Conservation (phyloP, 2,888 invertebrate genomes). For the Anoplius nigerrimus region DNA sequence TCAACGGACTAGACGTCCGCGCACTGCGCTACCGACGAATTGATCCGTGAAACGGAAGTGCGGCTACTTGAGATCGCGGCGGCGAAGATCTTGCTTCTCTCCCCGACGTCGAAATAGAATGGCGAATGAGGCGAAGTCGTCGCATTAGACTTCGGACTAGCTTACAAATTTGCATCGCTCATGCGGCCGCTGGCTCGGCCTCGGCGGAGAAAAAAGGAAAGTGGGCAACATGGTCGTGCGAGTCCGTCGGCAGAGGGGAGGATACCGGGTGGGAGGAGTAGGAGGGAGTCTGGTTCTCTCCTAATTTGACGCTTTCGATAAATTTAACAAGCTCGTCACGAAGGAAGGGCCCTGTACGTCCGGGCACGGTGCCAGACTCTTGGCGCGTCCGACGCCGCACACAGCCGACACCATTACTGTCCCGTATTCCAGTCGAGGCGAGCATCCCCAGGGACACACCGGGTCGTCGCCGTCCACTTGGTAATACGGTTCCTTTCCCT, state of each 20-base stretch:
- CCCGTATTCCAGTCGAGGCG: slow-evolving; percentile 66
- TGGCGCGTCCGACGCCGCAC: slow-evolving; percentile 60
- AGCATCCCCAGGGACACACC: slow-evolving; percentile 59
- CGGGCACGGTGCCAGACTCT: slow-evolving; percentile 71
- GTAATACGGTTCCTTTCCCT: slow-evolving; percentile 62
- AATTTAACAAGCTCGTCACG: slow-evolving; percentile 75
- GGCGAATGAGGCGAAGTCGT: too few relatives aligned
- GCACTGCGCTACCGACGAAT: too few relatives aligned
- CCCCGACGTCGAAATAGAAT: too few relatives aligned
- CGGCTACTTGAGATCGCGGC: too few relatives aligned
- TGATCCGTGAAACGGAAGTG: too few relatives aligned
- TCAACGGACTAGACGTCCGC: not conserved
- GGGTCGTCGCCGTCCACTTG: slow-evolving; percentile 70
- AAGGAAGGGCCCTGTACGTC: slow-evolving; percentile 66
- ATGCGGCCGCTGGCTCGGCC: not conserved
- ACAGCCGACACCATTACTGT: slow-evolving; percentile 70
- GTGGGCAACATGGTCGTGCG: slow-evolving; percentile 21
- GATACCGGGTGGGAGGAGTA: slow-evolving; percentile 12
- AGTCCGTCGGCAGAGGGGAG: slow-evolving; percentile 6
- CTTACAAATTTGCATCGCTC: too few relatives aligned
- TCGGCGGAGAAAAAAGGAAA: not conserved
- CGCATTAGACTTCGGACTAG: too few relatives aligned
- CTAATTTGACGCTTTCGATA: slow-evolving; percentile 75
- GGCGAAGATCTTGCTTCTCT: too few relatives aligned
- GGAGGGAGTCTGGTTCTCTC: slow-evolving; percentile 56